Percentiles rank a stretch among this genome's conserved stretches.
Evolutionary conservation across 2,888 invertebrate species (phyloP).

Genomic region (Auanema freiburgensis): DNA sequence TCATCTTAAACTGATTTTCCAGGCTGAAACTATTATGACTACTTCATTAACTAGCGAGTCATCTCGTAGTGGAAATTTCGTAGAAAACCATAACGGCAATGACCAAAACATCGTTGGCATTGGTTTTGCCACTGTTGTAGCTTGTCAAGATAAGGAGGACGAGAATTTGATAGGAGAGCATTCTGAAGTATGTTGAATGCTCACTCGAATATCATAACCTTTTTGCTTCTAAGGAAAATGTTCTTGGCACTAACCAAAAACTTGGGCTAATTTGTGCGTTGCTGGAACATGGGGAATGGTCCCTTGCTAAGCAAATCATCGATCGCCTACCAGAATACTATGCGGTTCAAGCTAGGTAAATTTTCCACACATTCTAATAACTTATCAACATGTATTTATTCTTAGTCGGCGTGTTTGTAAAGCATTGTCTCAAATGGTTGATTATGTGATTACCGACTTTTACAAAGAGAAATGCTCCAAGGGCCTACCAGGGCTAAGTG

Average conservation of each 20-base stretch:
- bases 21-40: constrained; percentile 41
- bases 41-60: constrained; percentile 29
- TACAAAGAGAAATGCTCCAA: constrained; percentile 31
- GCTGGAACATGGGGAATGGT: constrained; percentile 86
- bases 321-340: constrained; percentile 77
- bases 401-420: constrained; percentile 44
- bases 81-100: background rate
- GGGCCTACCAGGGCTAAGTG: background rate
- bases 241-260: constrained; percentile 79
- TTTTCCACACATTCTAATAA: background rate
- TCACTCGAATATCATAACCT: background rate
- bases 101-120: constrained; percentile 21
- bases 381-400: constrained; percentile 6
- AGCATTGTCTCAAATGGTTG: constrained; percentile 49
- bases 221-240: constrained; percentile 27
- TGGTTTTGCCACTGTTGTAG: constrained; percentile 43
- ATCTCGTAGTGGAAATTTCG: background rate
- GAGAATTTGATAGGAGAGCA: constrained; percentile 31
- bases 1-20: too few relatives aligned
- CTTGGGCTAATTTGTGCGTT: constrained; percentile 87
- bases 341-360: constrained; percentile 53
- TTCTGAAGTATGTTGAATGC: constrained; percentile 66
- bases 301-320: constrained; percentile 79
- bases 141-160: constrained; percentile 48
- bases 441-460: constrained; percentile 45